A percentile compares a stretch with the other conserved stretches of the same genome.
phyloP scores from a whole-genome alignment of 2,888 invertebrate species.

The Netelia fuscicornis region DNA sequence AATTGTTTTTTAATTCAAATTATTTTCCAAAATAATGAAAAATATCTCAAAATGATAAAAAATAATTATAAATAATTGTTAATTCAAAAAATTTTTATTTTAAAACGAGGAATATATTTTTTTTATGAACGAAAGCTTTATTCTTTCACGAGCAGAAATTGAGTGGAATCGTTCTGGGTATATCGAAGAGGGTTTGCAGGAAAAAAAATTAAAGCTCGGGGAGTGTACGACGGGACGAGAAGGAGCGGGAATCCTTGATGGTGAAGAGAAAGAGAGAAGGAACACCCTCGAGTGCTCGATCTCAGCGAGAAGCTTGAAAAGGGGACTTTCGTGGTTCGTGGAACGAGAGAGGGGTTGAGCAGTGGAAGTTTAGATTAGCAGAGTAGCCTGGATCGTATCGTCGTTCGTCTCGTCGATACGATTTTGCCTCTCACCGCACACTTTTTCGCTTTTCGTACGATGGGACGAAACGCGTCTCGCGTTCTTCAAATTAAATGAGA shows the following conservation, averaged over 20 bases:
- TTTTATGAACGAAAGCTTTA: neutral
- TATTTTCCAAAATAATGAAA: too few relatives aligned
- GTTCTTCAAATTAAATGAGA: conserved; percentile 66
- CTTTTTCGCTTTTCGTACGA: conserved; percentile 19
- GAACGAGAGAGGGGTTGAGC: conserved; percentile 20
- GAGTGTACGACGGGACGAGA: conserved; percentile 29
- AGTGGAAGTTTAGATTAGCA: conserved; percentile 64
- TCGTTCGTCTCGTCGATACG: conserved; percentile 62
- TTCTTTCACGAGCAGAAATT: neutral
- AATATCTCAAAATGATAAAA: too few relatives aligned
- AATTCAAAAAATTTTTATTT: neutral
- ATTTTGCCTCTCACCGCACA: conserved; percentile 41
- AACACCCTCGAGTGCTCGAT: conserved; percentile 46
- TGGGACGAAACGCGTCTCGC: conserved; percentile 25
- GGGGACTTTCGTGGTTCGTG: conserved; percentile 20
- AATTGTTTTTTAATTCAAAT: too few relatives aligned
- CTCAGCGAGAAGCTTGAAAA: conserved; percentile 35
- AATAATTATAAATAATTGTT: too few relatives aligned
- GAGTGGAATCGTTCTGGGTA: neutral
- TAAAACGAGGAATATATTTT: neutral
- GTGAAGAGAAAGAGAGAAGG: conserved; percentile 2
- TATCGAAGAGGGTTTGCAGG: neutral
- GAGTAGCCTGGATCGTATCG: conserved; percentile 61
- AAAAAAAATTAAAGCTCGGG: conserved; percentile 36
- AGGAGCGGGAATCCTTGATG: conserved; percentile 29